These are phyloP conservation scores for Schizopygopsis malacanthus DNA, from an alignment of 2,797 vertebrate species.

Conservation along the genomic window DNA sequence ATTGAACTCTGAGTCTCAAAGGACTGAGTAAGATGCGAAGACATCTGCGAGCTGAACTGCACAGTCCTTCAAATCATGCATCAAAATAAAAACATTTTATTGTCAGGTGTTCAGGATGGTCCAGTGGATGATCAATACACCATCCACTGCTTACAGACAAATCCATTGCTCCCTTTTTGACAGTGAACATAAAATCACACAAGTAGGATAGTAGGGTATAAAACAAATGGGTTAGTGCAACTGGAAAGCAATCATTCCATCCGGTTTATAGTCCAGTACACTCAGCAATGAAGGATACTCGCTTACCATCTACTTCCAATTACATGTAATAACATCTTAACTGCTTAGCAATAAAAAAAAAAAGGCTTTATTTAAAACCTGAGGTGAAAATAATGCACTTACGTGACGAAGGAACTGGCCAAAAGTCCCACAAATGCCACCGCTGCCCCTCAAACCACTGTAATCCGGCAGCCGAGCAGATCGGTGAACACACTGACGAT, in stretches of 20 bases:
- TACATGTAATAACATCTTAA: too few species aligned
- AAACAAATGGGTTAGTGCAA: too few species aligned
- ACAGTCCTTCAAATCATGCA: neutral
- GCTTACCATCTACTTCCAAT: too few species aligned
- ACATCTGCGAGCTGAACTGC: too few species aligned
- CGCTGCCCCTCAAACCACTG: slow-evolving; percentile 88
- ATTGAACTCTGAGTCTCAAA: neutral
- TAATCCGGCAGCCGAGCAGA: slow-evolving; percentile 87
- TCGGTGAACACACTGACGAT: slow-evolving; percentile 95
- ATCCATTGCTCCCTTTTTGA: neutral
- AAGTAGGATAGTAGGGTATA: too few species aligned
- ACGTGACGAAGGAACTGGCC: slow-evolving; percentile 91
- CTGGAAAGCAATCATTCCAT: too few species aligned
- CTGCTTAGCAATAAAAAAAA: too few species aligned
- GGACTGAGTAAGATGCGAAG: neutral
- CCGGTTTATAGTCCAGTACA: too few species aligned
- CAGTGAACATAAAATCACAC: too few species aligned
- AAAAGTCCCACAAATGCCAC: slow-evolving; percentile 88
- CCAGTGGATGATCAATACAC: neutral
- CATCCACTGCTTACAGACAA: neutral
- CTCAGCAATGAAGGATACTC: too few species aligned
- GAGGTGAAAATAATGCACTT: slow-evolving; percentile 62
- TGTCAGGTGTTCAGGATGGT: neutral
- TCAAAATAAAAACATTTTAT: neutral
- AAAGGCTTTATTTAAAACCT: neutral